Conservation (phyloP, 1,140 invertebrate species). For the Meloidogyne chitwoodi region DNA sequence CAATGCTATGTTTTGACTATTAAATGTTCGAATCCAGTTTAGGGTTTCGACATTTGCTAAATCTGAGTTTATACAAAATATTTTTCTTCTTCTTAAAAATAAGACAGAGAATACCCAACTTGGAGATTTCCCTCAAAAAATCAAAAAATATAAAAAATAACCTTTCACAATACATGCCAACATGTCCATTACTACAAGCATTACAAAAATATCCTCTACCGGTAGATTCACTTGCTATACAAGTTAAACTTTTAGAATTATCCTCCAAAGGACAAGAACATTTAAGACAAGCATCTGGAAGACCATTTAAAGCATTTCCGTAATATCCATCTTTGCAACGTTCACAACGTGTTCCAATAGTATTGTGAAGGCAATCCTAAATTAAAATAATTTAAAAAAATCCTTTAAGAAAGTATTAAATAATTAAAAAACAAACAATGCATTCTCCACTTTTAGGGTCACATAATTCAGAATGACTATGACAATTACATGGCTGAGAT, state of each 20-base stretch:
- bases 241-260: constrained; percentile 65
- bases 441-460: constrained; percentile 81
- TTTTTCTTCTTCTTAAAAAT: too few relatives aligned
- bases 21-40: too few relatives aligned
- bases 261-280: constrained; percentile 72
- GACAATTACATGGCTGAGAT: constrained; percentile 76
- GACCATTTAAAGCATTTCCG: constrained; percentile 71
- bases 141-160: too few relatives aligned
- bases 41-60: too few relatives aligned
- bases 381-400: background rate
- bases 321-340: constrained; percentile 75
- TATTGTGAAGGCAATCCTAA: constrained; percentile 78
- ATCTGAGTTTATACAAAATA: too few relatives aligned
- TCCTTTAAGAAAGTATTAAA: too few relatives aligned
- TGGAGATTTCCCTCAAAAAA: too few relatives aligned
- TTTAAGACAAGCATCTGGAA: constrained; percentile 63
- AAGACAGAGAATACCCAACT: too few relatives aligned
- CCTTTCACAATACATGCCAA: constrained; percentile 68
- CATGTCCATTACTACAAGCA: constrained; percentile 67
- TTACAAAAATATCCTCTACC: constrained; percentile 59
- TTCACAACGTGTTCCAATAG: constrained; percentile 79
- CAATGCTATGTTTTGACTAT: too few relatives aligned
- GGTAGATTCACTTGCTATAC: constrained; percentile 47
- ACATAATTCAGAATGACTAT: constrained; percentile 74
- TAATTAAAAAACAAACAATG: constrained; percentile 68